Base-by-base conservation (phyloP, 2,113 vertebrate genomes). In the Ochotona curzoniae region DNA sequence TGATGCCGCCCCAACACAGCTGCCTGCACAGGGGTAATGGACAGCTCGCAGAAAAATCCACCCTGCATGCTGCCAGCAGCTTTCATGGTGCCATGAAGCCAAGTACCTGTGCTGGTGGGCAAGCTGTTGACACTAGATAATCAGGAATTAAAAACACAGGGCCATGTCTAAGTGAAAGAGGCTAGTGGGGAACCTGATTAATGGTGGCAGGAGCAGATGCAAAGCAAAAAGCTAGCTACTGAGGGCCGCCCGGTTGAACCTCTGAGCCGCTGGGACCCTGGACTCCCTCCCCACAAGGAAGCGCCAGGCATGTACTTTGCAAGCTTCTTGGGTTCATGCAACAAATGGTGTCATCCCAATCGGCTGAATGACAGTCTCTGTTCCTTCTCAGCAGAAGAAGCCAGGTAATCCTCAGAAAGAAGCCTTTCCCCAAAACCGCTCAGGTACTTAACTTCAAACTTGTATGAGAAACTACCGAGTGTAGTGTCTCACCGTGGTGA, bases 61-160 rank as follows among this genome's bases (percentile, higher is more conserved):
- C 0, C 0, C 2, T 32, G 12, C 47, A 2, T 20, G 66, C 64
- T 67, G 1, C 18, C 90, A 23, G 38, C 2, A 17, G 3, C 30
- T 67, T 80, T 73, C 20, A 13, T 35, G 28, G 54, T 60, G 35
- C 3, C n/a, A 11, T 20, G 17, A 82, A 30, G 12, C 2, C 35
- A 20, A 90, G 83, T 3, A 12, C 81, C 25, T 44, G 12, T 35
- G 47, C 38, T 73, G 90, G 85, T 38, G 38, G 8, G 20, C 11
- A 87, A 38, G 30, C 64, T 12, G 4, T 17, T 44, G n/a, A 76
- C 76, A 51, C 26, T 51, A 26, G 18, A 73, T 51, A 80, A 64
- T 81, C 26, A 57, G n/a, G 30, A 5, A 35, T 5, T 10, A 23
- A 11, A 83, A 73, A 75, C 0, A 3, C 26, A 79, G 60, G 54